Percentiles rank a stretch among this genome's conserved stretches.
Conservation (phyloP, 2,113 vertebrate species). For the Marmota monax region DNA sequence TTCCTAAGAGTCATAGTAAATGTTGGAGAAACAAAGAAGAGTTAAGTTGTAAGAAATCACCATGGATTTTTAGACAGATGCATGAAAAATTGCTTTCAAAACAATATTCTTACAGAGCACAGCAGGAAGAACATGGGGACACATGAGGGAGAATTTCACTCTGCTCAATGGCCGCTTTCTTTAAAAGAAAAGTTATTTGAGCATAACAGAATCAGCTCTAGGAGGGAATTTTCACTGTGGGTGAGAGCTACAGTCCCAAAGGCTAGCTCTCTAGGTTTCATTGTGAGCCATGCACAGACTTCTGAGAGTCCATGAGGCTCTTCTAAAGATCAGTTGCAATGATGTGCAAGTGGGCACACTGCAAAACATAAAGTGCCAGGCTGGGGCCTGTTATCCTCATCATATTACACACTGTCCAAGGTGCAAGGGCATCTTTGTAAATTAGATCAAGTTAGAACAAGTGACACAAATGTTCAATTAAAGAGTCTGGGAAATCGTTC, state of each 20-base stretch:
- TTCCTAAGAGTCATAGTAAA: constrained; percentile 7
- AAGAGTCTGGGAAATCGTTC: background rate
- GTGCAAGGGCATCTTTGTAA: background rate
- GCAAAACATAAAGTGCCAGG: background rate
- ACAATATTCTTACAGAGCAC: background rate
- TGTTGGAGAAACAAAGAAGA: constrained; percentile 35
- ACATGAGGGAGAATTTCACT: background rate
- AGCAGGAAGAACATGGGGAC: background rate
- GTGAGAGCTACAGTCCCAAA: background rate
- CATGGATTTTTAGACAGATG: constrained; percentile 28
- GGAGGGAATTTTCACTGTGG: background rate
- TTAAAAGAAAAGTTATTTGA: background rate
- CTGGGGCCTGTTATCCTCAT: background rate
- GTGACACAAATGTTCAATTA: background rate
- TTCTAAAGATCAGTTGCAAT: background rate
- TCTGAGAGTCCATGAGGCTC: background rate
- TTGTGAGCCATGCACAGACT: background rate
- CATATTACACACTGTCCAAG: background rate
- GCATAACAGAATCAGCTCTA: background rate
- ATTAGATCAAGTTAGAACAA: background rate
- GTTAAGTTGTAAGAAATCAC: background rate
- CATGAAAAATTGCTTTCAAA: constrained; percentile 31
- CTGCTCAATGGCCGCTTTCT: background rate
- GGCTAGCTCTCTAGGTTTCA: background rate
- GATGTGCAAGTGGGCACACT: background rate